Evolutionary conservation across 2,797 vertebrate genomes (phyloP).

Genomic region (Triplophysa bombifrons): DNA sequence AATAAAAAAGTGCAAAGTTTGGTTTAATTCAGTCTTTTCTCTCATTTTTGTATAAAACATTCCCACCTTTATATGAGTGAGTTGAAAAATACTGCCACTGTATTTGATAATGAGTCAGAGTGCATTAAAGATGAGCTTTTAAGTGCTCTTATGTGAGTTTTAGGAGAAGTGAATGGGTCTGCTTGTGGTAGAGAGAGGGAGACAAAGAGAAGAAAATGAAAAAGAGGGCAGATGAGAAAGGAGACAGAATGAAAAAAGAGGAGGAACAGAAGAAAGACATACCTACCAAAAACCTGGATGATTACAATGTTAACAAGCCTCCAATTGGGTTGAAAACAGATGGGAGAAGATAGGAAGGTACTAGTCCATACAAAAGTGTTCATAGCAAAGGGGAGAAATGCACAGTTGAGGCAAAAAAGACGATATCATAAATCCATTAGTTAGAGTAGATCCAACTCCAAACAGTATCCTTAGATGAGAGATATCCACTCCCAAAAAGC

Average conservation of each 20-base stretch:
- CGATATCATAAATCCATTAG: constrained; percentile 52
- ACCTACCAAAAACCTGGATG: constrained; percentile 66
- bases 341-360: constrained; percentile 55
- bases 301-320: constrained; percentile 69
- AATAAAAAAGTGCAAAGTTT: constrained; percentile 14
- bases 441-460: constrained; percentile 42
- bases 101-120: constrained; percentile 48
- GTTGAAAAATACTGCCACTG: constrained; percentile 12
- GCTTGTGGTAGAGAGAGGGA: constrained; percentile 16
- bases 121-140: constrained; percentile 40
- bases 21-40: constrained; percentile 20
- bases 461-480: constrained; percentile 44
- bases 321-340: constrained; percentile 61
- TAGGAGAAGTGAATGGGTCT: constrained; percentile 18
- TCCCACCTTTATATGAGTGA: not conserved
- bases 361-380: constrained; percentile 50
- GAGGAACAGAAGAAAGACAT: constrained; percentile 51
- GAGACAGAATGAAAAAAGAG: not conserved
- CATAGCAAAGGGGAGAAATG: constrained; percentile 48
- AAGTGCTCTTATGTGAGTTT: constrained; percentile 23
- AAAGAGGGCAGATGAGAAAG: not conserved
- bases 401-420: constrained; percentile 48
- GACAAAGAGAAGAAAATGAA: constrained; percentile 15
- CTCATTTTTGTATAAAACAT: constrained; percentile 8
- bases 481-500: constrained; percentile 54